Base-by-base conservation (phyloP, 2,113 vertebrate genomes). In the Labeo rohita region DNA sequence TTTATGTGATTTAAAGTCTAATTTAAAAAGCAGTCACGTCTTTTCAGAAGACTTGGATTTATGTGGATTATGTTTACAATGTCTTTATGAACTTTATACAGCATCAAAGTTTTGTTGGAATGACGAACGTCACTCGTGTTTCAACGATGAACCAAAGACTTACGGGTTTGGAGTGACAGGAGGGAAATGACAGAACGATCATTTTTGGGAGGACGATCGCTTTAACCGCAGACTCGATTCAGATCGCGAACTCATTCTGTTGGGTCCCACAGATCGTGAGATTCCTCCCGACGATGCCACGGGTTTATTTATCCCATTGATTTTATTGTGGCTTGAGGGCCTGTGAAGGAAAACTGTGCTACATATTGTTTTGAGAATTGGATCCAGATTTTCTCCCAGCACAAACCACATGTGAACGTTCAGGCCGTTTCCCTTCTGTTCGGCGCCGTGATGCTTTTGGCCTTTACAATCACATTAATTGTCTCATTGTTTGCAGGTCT, bases 401-500 rank as follows among this genome's bases (percentile, higher is more conserved):
- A 61, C 8, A 61, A 61, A n/a, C 59, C 23, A 65, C 61, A 63
- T 12, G 23, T 65, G 61, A 65, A 65, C 10, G 10, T 4, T 28
- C 61, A 5, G 10, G 61, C 23, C n/a, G 9, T 1, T 65, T 6
- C n/a, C 76, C 77, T 15, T 65, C 61, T 65, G 61, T 28, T 5
- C 23, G 3, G 23, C n/a, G 2, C 9, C n/a, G 10, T 12, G n/a
- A 5, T 65, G 11, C 10, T 65, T 65, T 65, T 65, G n/a, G 61
- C 10, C 61, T 65, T 65, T 28, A 65, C 61, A 65, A 65, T 65
- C 61, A 65, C 10, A 65, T 65, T 65, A 65, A 28, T 65, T 65
- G n/a, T 65, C n/a, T 65, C n/a, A 28, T 65, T 65, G 61, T 65
- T 65, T 65, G 61, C n/a, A 65, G 61, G 61, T 65, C n/a, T 65